phyloP scores from a whole-genome alignment of 1,140 invertebrate genomes.

The Anadara kagoshimensis region DNA sequence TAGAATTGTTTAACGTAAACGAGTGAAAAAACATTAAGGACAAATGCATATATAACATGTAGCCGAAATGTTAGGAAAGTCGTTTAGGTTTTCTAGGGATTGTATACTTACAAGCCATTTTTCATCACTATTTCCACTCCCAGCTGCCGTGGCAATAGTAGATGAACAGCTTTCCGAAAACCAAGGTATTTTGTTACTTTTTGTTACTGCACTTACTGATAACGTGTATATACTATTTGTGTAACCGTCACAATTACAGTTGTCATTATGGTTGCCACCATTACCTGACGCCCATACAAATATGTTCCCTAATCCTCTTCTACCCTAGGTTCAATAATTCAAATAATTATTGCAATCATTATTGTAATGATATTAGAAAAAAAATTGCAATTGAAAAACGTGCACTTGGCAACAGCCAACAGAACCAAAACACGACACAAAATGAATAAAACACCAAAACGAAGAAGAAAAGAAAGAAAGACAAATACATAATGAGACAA shows the following conservation, averaged over 20 bases:
- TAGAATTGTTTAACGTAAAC: too few relatives aligned
- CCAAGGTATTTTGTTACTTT: conserved; percentile 88
- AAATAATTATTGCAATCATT: too few relatives aligned
- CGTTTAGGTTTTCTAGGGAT: too few relatives aligned
- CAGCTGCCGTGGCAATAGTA: conserved; percentile 97
- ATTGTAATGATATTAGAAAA: too few relatives aligned
- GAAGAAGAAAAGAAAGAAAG: too few relatives aligned
- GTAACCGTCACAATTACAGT: conserved; percentile 95
- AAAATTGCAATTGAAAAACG: neutral
- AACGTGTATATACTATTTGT: conserved; percentile 90
- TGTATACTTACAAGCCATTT: conserved; percentile 86
- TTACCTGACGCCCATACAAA: conserved; percentile 96
- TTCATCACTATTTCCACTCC: conserved; percentile 89
- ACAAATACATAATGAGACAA: too few relatives aligned
- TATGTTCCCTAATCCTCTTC: conserved; percentile 87
- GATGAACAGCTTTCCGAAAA: conserved; percentile 93
- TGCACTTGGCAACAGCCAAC: neutral
- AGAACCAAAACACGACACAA: neutral
- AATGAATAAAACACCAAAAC: neutral
- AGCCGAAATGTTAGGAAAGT: too few relatives aligned
- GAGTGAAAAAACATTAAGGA: too few relatives aligned
- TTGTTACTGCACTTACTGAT: conserved; percentile 90
- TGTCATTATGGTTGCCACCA: conserved; percentile 87
- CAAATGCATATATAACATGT: too few relatives aligned
- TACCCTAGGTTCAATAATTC: conserved; percentile 78